Evolutionary conservation across 1,140 invertebrate species (phyloP).

Genomic region (Apis mellifera): Amel_HAv3.1 CM009942.2:166501-167000

Average conservation of each 20-base stretch:
- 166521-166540: slow-evolving; percentile 34
- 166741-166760: slow-evolving; percentile 71
- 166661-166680: slow-evolving; percentile 30
- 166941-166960: background rate
- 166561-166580: background rate
- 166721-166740: slow-evolving; percentile 67
- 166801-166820: slow-evolving; percentile 62
- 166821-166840: slow-evolving; percentile 59
- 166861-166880: background rate
- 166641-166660: slow-evolving; percentile 14
- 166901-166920: background rate
- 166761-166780: slow-evolving; percentile 76
- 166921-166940: too few species aligned
- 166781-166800: slow-evolving; percentile 77
- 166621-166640: slow-evolving; percentile 51
- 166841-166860: slow-evolving; percentile 25
- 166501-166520: background rate
- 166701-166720: slow-evolving; percentile 75
- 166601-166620: slow-evolving; percentile 45
- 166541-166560: background rate
- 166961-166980: slow-evolving; percentile 30
- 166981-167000: background rate
- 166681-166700: slow-evolving; percentile 73
- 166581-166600: slow-evolving; percentile 49
- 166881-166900: background rate